These are phyloP conservation scores for Myotis daubentonii DNA, from an alignment of 2,797 vertebrate genomes.

Conservation along the genomic window DNA sequence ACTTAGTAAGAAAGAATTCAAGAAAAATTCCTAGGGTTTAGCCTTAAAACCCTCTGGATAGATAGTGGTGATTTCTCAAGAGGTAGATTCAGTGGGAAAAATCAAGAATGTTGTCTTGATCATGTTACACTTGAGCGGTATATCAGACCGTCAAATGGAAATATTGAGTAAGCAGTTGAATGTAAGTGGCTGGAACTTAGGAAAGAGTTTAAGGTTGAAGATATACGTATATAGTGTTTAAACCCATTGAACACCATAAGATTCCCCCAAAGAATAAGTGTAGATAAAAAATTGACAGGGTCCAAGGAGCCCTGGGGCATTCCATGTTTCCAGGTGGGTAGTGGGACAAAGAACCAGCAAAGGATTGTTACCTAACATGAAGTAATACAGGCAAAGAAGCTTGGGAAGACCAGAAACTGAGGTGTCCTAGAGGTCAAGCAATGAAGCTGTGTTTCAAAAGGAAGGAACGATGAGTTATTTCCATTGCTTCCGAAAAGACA, in stretches of 20 bases:
- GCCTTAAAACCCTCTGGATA: not conserved
- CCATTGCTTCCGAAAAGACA: not conserved
- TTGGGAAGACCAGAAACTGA: not conserved
- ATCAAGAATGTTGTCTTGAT: not conserved
- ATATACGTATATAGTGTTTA: not conserved
- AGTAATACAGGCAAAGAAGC: not conserved
- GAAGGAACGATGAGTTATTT: not conserved
- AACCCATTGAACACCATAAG: not conserved
- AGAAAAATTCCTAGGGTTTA: not conserved
- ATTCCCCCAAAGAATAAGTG: not conserved
- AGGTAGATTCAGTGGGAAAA: not conserved
- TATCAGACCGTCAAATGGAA: not conserved
- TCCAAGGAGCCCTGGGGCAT: not conserved
- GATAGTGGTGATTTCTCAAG: not conserved
- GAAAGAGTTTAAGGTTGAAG: not conserved
- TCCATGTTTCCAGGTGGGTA: not conserved
- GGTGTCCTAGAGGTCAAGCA: not conserved
- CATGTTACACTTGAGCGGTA: not conserved
- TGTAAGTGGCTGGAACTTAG: not conserved
- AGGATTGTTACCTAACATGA: not conserved
- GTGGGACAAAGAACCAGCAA: slow-evolving; percentile 3
- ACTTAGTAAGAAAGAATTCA: slow-evolving; percentile 24
- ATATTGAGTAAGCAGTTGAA: not conserved
- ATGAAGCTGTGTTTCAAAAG: not conserved
- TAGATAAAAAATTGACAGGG: not conserved